Evolutionary conservation across 2,113 vertebrate species (phyloP), one percentile per base, ranked within the genome.

Genomic region (Hiodon alosoides): DNA sequence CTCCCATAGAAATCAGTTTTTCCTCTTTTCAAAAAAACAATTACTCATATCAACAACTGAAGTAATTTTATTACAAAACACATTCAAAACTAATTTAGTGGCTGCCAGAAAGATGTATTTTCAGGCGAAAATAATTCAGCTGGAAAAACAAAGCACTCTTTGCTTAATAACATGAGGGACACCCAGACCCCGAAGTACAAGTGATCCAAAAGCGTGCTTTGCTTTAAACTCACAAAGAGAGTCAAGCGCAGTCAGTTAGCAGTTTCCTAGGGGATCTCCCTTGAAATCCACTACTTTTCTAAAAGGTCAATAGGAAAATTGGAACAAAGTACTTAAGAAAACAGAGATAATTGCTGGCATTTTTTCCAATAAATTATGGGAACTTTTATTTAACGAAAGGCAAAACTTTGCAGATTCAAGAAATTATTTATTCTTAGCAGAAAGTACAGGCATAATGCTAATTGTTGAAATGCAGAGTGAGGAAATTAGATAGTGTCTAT

Each of bases 81-180:
- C 66, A 46, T 7, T 48, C 48, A 48, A 50, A 61, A 51, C 14
- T 6, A 7, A 69, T 52, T 69, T 52, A 11, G 13, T 9, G 48
- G 16, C 47, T 52, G 71, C 59, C 47, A 73, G 59, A n/a, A 64
- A 62, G 48, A 52, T 62, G 71, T 64, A 64, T 72, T 61, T 60
- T 14, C 47, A 61, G 67, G 13, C 11, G 62, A 54, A 31, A 55
- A 68, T 16, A 4, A 7, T 59, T 68, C 73, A 75, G 73, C 73
- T 75, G 73, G 51, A 67, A 75, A 68, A 68, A 75, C 73, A 68
- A 68, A 55, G 2, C 64, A 3, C 54, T 48, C 3, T n/a, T 60
- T 61, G 47, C 46, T 61, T 72, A 61, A 72, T n/a, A 61, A 72
- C 46, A 7, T 72, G 7, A 61, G 57, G 71, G 71, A 61, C 71